These are phyloP conservation scores for Diaphora mendica DNA, from an alignment of 2,888 invertebrate species.

Conservation along the genomic window DNA sequence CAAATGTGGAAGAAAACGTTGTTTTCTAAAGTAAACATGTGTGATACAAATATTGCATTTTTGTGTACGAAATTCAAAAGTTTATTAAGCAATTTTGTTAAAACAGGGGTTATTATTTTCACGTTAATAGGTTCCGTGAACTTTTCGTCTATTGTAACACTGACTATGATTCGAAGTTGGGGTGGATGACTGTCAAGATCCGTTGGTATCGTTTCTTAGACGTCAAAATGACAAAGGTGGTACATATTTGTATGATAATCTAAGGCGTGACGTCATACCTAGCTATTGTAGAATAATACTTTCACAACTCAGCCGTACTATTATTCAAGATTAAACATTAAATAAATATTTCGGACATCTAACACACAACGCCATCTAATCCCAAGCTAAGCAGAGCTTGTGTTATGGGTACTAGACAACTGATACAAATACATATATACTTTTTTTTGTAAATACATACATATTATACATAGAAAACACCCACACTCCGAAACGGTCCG, in stretches of 20 bases:
- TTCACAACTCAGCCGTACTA: no score
- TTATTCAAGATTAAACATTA: no score
- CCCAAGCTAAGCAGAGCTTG: no score
- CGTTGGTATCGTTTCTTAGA: not conserved
- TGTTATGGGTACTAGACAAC: no score
- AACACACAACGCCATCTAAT: no score
- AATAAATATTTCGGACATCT: no score
- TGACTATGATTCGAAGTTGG: not conserved
- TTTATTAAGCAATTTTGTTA: not conserved
- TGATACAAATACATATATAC: no score
- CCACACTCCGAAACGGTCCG: no score
- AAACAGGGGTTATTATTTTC: not conserved
- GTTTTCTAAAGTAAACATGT: slow-evolving; percentile 3
- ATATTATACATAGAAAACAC: no score
- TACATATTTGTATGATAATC: not conserved
- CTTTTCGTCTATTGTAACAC: not conserved
- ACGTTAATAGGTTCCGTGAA: not conserved
- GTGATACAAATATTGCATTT: not conserved
- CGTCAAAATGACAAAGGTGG: not conserved
- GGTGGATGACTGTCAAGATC: not conserved
- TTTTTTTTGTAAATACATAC: no score
- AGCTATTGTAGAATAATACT: no score
- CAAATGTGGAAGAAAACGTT: slow-evolving; percentile 26
- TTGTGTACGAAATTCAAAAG: not conserved
- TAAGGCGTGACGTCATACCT: not conserved